Percentiles rank a stretch among this genome's conserved stretches.
These are phyloP conservation scores for Botrylloides violaceus DNA, from an alignment of 23 tunicate species.

Conservation along the genomic window DNA sequence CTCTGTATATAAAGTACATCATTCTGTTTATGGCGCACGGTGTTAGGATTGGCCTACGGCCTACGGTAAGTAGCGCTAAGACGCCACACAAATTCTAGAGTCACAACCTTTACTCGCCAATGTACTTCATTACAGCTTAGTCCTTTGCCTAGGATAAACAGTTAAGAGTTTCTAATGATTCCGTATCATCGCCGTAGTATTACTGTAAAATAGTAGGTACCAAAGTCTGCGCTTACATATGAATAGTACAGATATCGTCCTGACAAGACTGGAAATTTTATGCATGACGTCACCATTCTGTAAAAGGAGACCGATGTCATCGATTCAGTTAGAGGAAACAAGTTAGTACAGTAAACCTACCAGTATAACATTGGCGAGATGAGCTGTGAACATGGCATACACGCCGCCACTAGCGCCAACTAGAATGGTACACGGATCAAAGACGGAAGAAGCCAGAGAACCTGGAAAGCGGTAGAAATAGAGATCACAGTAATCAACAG, in stretches of 20 bases:
- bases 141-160: too few species aligned
- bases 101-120: too few species aligned
- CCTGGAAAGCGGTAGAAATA: slow-evolving; percentile 7
- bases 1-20: too few species aligned
- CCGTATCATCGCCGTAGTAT: too few species aligned
- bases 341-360: slow-evolving; percentile 5
- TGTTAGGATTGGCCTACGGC: too few species aligned
- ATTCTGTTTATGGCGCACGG: too few species aligned
- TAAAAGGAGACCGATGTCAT: not conserved
- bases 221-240: too few species aligned
- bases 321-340: not conserved
- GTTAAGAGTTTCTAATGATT: too few species aligned
- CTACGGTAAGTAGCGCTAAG: too few species aligned
- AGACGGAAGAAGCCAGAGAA: slow-evolving; percentile 42
- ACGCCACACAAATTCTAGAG: too few species aligned
- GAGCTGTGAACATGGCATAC: slow-evolving; percentile 54
- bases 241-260: slow-evolving; percentile 49
- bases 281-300: slow-evolving; percentile 98
- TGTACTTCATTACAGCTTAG: too few species aligned
- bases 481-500: not conserved
- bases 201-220: too few species aligned
- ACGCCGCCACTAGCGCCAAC: slow-evolving; percentile 78
- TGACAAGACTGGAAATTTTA: slow-evolving; percentile 49
- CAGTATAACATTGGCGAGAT: slow-evolving; percentile 56
- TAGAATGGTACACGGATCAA: slow-evolving; percentile 27